These are phyloP conservation scores for Bombus turneri DNA, from an alignment of 1,140 invertebrate species.

Conservation along the genomic window DNA sequence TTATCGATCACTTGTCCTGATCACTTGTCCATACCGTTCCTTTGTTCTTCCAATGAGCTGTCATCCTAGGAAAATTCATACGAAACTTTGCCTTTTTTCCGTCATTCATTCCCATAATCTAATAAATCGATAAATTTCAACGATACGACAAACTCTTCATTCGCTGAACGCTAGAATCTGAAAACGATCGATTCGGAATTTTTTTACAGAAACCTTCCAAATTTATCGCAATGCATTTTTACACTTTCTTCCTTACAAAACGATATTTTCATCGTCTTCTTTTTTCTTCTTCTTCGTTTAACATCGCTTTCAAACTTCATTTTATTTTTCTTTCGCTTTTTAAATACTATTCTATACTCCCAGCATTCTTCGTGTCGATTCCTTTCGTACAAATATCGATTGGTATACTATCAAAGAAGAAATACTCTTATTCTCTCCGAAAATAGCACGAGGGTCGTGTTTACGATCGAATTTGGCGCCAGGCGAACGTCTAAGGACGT, in stretches of 20 bases:
- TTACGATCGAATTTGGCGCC: background rate
- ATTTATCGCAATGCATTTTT: no score
- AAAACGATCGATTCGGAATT: background rate
- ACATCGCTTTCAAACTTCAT: no score
- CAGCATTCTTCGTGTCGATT: no score
- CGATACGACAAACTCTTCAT: background rate
- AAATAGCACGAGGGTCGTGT: background rate
- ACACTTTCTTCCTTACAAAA: accelerated
- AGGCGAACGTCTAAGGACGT: background rate
- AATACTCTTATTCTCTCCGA: background rate
- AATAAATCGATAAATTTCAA: background rate
- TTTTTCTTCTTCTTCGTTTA: no score
- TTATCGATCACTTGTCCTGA: background rate
- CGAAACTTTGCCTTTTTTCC: no score
- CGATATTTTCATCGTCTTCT: no score
- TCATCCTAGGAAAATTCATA: background rate
- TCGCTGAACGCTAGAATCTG: no score
- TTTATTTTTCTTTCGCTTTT: no score
- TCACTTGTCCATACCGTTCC: background rate
- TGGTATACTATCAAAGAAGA: background rate
- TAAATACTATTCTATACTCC: no score
- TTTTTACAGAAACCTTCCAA: background rate
- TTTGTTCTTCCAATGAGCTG: background rate
- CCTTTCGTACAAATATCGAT: no score
- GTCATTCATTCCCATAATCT: no score